Conservation (phyloP, 1,140 invertebrate species). For the Bradynema listronoti region DNA sequence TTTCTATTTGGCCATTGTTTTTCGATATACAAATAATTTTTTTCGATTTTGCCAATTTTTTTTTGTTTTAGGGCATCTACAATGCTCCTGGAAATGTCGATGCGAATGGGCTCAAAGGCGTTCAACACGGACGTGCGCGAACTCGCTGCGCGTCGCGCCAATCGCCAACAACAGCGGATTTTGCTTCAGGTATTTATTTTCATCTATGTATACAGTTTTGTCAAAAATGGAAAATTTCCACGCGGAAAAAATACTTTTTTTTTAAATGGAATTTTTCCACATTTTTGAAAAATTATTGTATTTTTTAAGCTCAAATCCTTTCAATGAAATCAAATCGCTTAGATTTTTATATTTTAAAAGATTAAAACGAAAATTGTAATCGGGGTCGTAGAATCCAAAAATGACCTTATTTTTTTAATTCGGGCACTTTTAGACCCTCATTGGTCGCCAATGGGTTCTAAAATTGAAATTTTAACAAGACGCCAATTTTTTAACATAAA, state of each 20-base stretch:
- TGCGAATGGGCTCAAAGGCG: conserved; percentile 55
- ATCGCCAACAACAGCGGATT: conserved; percentile 53
- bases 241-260: not conserved
- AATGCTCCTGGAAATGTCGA: conserved; percentile 57
- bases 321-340: no score
- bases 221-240: not conserved
- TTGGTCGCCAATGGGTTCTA: no score
- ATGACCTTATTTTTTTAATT: no score
- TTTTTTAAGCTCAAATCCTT: no score
- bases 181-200: conserved; percentile 43
- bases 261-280: no score
- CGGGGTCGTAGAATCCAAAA: no score
- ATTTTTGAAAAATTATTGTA: no score
- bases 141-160: conserved; percentile 48
- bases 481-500: no score
- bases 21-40: not conserved
- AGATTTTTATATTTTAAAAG: no score
- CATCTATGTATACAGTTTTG: not conserved
- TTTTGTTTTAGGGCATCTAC: conserved; percentile 48
- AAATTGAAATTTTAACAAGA: no score
- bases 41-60: conserved; percentile 2
- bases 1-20: not conserved
- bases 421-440: no score
- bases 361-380: no score
- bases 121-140: conserved; percentile 48